phyloP scores from a whole-genome alignment of 2,797 vertebrate genomes.

The Cuculus canorus region DNA sequence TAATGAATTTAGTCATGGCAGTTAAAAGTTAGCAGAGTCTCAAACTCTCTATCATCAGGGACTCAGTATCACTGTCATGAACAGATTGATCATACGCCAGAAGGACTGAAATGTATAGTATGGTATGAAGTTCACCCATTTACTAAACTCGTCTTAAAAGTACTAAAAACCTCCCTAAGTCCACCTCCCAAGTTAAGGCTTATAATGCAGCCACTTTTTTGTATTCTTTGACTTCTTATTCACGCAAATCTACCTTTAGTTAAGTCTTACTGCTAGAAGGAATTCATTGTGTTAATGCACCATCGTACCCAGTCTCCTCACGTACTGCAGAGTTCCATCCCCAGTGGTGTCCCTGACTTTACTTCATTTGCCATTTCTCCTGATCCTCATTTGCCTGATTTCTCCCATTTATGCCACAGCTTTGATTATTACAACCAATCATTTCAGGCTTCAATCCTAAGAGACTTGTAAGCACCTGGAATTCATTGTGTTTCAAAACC shows the following conservation, averaged over 20 bases:
- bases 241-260: not conserved
- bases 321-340: not conserved
- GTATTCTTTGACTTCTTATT: not conserved
- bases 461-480: not conserved
- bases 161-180: not conserved
- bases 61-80: not conserved
- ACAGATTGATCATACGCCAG: fast-evolving
- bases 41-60: not conserved
- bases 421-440: not conserved
- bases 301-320: not conserved
- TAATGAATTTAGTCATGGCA: not conserved
- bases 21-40: not conserved
- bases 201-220: not conserved
- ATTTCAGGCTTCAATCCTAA: not conserved
- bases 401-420: not conserved
- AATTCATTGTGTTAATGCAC: not conserved
- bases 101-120: not conserved
- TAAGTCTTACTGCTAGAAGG: not conserved
- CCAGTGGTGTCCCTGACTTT: not conserved
- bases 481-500: not conserved
- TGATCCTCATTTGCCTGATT: too few species aligned
- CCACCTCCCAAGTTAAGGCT: not conserved
- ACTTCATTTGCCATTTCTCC: not conserved
- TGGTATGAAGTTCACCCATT: not conserved
- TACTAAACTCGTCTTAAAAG: not conserved